Evolutionary conservation across 2,888 invertebrate genomes (phyloP).

Genomic region (Andricus quercusramuli): DNA sequence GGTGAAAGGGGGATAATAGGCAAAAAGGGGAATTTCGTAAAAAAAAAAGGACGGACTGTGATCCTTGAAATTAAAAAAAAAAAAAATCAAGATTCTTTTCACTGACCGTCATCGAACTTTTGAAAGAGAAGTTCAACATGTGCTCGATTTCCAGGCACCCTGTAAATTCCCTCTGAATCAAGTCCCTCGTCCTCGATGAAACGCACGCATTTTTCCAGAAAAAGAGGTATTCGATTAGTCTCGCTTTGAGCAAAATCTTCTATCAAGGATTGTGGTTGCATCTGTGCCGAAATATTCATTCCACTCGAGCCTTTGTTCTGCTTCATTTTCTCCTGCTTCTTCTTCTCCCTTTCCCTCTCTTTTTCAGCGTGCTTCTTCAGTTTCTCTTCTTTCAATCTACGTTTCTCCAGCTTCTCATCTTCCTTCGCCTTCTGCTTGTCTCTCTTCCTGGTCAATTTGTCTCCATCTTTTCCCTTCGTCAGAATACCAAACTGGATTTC

Average conservation of each 20-base stretch:
- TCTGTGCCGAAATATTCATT: conserved; percentile 67
- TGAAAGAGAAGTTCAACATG: conserved; percentile 96
- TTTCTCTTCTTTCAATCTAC: conserved; percentile 85
- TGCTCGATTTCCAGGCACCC: conserved; percentile 97
- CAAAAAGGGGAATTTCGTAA: too few relatives aligned
- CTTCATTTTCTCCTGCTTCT: conserved; percentile 84
- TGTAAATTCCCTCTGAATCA: conserved; percentile 96
- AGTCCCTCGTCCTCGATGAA: conserved; percentile 97
- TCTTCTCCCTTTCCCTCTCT: conserved; percentile 83
- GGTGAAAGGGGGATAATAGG: too few relatives aligned
- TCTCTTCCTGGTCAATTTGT: conserved; percentile 83
- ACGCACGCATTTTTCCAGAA: conserved; percentile 95
- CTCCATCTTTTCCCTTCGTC: conserved; percentile 81
- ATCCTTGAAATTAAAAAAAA: neutral
- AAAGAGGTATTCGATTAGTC: conserved; percentile 90
- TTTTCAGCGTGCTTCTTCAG: conserved; percentile 83
- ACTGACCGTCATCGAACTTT: conserved; percentile 93
- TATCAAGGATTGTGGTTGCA: conserved; percentile 75
- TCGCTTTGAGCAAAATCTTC: conserved; percentile 85
- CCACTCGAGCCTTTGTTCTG: conserved; percentile 76
- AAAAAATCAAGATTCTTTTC: neutral
- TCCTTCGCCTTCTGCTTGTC: conserved; percentile 87
- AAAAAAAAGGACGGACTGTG: too few relatives aligned
- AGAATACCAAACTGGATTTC: conserved; percentile 79
- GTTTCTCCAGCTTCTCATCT: conserved; percentile 85